Conservation (phyloP, 2,888 invertebrate species). For the Ectemnius lituratus region DNA sequence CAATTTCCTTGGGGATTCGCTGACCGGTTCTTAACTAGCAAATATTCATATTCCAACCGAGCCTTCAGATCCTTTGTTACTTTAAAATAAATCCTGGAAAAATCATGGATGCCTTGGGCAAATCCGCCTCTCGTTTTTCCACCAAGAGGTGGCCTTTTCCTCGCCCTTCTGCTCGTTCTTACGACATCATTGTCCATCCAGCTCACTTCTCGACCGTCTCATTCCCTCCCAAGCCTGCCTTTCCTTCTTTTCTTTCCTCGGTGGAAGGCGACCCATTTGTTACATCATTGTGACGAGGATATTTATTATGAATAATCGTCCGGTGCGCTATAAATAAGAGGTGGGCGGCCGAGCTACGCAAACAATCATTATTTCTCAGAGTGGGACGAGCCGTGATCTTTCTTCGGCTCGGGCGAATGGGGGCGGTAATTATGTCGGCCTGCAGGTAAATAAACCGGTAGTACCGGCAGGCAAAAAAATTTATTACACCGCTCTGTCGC, state of each 20-base stretch:
- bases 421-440: conserved; percentile 66
- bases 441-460: conserved; percentile 11
- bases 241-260: background rate
- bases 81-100: conserved; percentile 57
- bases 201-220: no score
- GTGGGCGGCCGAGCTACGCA: conserved; percentile 38
- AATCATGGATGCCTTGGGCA: conserved; percentile 48
- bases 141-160: background rate
- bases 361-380: conserved; percentile 52
- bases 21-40: conserved; percentile 42
- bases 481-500: conserved; percentile 40
- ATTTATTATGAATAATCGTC: conserved; percentile 60
- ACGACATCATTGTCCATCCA: background rate
- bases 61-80: conserved; percentile 52
- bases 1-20: conserved; percentile 28
- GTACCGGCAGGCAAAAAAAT: conserved; percentile 37
- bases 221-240: no score
- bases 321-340: conserved; percentile 55
- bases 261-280: conserved; percentile 50
- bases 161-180: conserved; percentile 11
- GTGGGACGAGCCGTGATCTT: conserved; percentile 47
- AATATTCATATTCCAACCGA: conserved; percentile 49
- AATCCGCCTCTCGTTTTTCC: conserved; percentile 23
- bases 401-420: conserved; percentile 57
- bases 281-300: conserved; percentile 55